Evolutionary conservation across 2,888 invertebrate genomes (phyloP).

Genomic region (Sphecodes monilicornis): DNA sequence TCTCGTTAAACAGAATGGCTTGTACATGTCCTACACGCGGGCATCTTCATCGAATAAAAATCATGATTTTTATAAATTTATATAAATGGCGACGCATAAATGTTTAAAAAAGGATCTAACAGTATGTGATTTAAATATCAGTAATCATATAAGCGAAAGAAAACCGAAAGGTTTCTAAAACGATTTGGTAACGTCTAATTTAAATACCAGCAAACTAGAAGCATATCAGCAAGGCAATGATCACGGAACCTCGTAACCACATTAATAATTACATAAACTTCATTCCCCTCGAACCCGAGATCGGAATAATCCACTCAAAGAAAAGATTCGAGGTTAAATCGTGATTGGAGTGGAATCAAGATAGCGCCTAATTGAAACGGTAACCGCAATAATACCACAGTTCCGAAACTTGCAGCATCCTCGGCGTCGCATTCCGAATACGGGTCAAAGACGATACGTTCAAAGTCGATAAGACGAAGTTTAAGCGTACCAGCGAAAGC

Average conservation of each 20-base stretch:
- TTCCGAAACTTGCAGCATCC: conserved; percentile 25
- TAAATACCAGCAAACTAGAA: not conserved
- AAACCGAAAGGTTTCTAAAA: not conserved
- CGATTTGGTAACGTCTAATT: not conserved
- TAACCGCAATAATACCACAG: conserved; percentile 22
- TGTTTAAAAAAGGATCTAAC: not conserved
- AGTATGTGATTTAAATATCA: not conserved
- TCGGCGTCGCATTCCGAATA: conserved; percentile 27
- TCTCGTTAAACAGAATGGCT: no score
- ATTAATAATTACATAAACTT: not conserved
- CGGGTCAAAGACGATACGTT: conserved; percentile 49
- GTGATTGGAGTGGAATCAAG: not conserved
- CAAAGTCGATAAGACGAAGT: conserved; percentile 52
- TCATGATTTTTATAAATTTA: no score
- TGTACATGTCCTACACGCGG: no score
- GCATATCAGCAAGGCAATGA: not conserved
- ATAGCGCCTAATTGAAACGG: conserved; percentile 23
- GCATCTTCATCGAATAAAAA: no score
- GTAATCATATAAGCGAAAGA: not conserved
- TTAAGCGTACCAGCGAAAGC: conserved; percentile 28
- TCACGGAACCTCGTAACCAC: not conserved
- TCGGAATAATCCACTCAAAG: not conserved
- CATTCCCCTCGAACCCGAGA: not conserved
- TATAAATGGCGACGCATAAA: not conserved
- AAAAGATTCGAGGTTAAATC: conserved; percentile 13